Conservation (phyloP, 1,140 invertebrate genomes). For the Telenomus remus region DNA sequence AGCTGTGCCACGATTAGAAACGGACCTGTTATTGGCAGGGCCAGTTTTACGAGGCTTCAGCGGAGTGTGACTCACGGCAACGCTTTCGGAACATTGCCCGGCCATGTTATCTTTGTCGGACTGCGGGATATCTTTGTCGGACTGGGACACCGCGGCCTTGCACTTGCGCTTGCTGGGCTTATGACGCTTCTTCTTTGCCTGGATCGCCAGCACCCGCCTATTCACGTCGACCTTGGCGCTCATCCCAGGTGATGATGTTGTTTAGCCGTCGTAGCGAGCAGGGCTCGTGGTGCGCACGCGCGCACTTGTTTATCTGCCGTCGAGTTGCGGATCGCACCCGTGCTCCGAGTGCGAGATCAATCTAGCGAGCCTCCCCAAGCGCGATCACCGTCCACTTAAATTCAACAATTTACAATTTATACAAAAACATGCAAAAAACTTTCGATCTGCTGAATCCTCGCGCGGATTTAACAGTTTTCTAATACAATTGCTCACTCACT, state of each 20-base stretch:
- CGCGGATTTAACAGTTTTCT: no score
- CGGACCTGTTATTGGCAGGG: slow-evolving; percentile 1
- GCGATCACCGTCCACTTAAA: no score
- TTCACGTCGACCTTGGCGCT: slow-evolving; percentile 86
- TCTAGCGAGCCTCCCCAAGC: not conserved
- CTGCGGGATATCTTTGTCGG: slow-evolving; percentile 44
- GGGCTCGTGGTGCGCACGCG: not conserved
- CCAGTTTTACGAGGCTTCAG: not conserved
- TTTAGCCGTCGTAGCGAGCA: slow-evolving; percentile 17
- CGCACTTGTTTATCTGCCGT: not conserved
- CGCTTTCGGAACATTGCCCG: slow-evolving; percentile 75
- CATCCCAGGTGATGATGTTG: slow-evolving; percentile 47
- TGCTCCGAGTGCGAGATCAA: not conserved
- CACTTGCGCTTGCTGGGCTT: slow-evolving; percentile 88
- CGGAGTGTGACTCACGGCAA: slow-evolving; percentile 30
- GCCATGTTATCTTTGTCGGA: slow-evolving; percentile 59
- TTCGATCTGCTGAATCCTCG: no score
- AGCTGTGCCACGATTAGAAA: not conserved
- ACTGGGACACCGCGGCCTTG: slow-evolving; percentile 64
- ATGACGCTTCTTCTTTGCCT: slow-evolving; percentile 91
- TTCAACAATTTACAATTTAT: no score
- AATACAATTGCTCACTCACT: no score
- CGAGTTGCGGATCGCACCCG: no score
- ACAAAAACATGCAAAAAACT: no score
- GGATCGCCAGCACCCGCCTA: slow-evolving; percentile 89